These are phyloP conservation scores for Pristionchus exspectatus DNA, from an alignment of 2,888 invertebrate genomes.

Conservation along the genomic window DNA sequence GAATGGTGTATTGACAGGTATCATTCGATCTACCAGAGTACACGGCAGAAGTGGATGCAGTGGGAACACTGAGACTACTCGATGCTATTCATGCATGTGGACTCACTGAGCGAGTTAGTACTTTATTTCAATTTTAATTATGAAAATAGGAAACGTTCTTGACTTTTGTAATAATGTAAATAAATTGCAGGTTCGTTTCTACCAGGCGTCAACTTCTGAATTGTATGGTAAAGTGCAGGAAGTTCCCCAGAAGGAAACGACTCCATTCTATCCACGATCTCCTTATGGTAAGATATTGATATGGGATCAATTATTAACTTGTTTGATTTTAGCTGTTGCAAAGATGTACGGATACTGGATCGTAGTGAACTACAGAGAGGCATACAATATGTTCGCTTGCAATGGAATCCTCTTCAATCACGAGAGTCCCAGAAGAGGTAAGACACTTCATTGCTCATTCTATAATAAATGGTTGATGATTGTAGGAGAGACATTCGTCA, in stretches of 20 bases:
- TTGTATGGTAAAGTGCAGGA: constrained; percentile 94
- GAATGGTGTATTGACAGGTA: constrained; percentile 81
- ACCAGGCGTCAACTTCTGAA: constrained; percentile 97
- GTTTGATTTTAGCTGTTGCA: constrained; percentile 87
- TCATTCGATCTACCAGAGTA: constrained; percentile 99
- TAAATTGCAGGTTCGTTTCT: constrained; percentile 83
- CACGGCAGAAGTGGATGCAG: constrained; percentile 96
- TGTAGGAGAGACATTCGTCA: constrained; percentile 94
- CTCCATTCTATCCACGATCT: constrained; percentile 95
- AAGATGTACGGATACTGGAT: constrained; percentile 98
- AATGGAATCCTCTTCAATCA: constrained; percentile 97
- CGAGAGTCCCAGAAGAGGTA: constrained; percentile 91
- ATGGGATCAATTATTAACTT: background rate
- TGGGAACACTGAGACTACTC: constrained; percentile 92
- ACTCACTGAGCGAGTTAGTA: constrained; percentile 86
- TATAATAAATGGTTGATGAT: background rate
- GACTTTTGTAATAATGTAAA: background rate
- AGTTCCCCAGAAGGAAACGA: constrained; percentile 93
- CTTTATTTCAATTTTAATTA: background rate
- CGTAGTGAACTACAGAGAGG: constrained; percentile 94
- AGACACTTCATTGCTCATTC: background rate
- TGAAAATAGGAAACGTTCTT: too few relatives aligned
- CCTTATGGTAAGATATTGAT: constrained; percentile 87
- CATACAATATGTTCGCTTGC: constrained; percentile 94
- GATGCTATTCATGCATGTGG: constrained; percentile 94